phyloP scores from a whole-genome alignment of 2,113 vertebrate genomes.

The Megaceryle torquata region DNA sequence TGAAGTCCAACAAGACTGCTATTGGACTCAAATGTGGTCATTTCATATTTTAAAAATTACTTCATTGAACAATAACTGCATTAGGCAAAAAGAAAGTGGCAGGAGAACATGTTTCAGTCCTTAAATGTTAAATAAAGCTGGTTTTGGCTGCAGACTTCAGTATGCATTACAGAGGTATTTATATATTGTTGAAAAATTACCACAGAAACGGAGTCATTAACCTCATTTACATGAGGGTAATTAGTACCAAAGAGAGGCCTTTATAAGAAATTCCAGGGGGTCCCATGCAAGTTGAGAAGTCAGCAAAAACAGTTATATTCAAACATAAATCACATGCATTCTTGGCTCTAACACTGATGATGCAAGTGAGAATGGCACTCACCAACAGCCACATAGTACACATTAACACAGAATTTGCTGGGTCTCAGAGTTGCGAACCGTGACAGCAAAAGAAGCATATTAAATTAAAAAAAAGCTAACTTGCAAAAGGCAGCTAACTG shows the following conservation, averaged over 20 bases:
- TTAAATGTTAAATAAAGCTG: background rate
- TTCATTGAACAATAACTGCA: slow-evolving; percentile 9
- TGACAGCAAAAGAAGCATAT: background rate
- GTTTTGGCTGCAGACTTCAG: background rate
- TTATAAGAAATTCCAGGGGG: background rate
- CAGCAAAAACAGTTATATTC: background rate
- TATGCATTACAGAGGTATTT: background rate
- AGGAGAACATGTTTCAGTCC: background rate
- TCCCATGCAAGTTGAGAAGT: background rate
- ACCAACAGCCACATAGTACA: background rate
- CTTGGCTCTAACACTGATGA: background rate
- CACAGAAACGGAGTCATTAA: slow-evolving; percentile 2
- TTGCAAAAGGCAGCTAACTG: background rate
- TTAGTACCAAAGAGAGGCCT: background rate
- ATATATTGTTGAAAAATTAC: background rate
- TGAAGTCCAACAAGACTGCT: slow-evolving; percentile 1
- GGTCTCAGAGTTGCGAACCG: background rate
- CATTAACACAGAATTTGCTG: background rate
- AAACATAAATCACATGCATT: background rate
- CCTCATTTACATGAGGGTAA: background rate
- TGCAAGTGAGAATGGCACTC: background rate
- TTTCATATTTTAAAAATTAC: slow-evolving; percentile 23
- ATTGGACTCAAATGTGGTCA: slow-evolving; percentile 28
- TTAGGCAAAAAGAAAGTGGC: slow-evolving; percentile 28
- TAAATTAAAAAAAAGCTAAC: background rate